These are phyloP conservation scores for Pterostichus madidus DNA, from an alignment of 2,888 invertebrate species.

Conservation along the genomic window DNA sequence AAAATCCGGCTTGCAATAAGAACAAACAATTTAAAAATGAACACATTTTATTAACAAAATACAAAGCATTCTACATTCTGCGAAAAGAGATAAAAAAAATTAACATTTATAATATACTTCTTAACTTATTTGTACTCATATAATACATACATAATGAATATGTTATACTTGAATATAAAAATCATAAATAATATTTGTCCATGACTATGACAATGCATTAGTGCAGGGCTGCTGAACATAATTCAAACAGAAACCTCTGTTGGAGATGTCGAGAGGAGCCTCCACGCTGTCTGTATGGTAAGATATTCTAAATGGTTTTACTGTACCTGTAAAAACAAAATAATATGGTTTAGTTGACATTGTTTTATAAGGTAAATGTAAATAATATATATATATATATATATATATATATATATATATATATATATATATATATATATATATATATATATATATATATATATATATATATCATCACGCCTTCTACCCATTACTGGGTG, in stretches of 20 bases:
- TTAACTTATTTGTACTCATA: conserved; percentile 36
- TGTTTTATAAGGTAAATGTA: too few species aligned
- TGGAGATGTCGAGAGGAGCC: conserved; percentile 86
- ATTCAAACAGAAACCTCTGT: conserved; percentile 90
- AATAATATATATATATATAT: too few species aligned
- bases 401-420: too few species aligned
- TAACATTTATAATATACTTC: not conserved
- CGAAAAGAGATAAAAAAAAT: not conserved
- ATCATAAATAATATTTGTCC: not conserved
- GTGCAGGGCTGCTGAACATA: conserved; percentile 90
- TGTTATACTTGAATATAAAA: too few species aligned
- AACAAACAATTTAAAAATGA: not conserved
- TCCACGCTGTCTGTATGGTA: conserved; percentile 90
- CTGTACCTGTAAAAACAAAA: conserved; percentile 82
- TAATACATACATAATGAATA: too few species aligned
- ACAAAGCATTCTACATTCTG: not conserved
- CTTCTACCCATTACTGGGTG: too few species aligned
- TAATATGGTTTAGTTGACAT: not conserved
- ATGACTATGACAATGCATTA: not conserved
- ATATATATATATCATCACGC: too few species aligned
- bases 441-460: too few species aligned
- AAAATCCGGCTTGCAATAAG: too few species aligned
- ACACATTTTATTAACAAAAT: not conserved
- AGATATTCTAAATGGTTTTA: conserved; percentile 88
- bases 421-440: too few species aligned